These are phyloP conservation scores for Darevskia nairensis DNA, from an alignment of 2,797 vertebrate species.

Conservation along the genomic window DNA sequence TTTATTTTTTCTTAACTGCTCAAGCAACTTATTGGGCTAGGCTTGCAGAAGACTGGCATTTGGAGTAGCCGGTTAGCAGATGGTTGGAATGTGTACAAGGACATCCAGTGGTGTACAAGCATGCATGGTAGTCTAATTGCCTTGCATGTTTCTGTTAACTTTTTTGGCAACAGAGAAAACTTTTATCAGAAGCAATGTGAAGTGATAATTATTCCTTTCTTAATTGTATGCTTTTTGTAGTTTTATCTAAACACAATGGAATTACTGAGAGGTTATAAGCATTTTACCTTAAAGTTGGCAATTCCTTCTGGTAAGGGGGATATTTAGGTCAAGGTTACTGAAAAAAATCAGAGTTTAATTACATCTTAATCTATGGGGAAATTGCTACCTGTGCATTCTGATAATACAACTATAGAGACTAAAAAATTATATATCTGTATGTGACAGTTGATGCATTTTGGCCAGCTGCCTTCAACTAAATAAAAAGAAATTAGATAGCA, in stretches of 20 bases:
- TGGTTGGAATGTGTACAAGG: constrained; percentile 4
- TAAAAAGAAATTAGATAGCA: not conserved
- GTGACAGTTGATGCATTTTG: not conserved
- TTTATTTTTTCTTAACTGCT: constrained; percentile 14
- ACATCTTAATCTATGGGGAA: not conserved
- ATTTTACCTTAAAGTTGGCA: not conserved
- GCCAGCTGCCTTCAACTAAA: not conserved
- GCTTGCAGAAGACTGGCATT: not conserved
- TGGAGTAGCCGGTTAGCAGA: not conserved
- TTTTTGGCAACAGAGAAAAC: not conserved
- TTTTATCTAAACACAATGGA: not conserved
- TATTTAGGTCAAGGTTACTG: not conserved
- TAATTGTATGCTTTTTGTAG: not conserved
- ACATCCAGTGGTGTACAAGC: not conserved
- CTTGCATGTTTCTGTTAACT: not conserved
- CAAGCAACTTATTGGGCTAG: not conserved
- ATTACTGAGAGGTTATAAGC: not conserved
- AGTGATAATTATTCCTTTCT: constrained; percentile 11
- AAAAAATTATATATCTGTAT: not conserved
- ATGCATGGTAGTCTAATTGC: constrained; percentile 13
- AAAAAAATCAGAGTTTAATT: not conserved
- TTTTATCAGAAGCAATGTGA: not conserved
- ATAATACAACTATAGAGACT: not conserved
- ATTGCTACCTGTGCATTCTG: not conserved
- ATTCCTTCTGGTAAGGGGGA: not conserved